phyloP scores from a whole-genome alignment of 2,888 invertebrate species.

The Tetrapedia diversipes region DNA sequence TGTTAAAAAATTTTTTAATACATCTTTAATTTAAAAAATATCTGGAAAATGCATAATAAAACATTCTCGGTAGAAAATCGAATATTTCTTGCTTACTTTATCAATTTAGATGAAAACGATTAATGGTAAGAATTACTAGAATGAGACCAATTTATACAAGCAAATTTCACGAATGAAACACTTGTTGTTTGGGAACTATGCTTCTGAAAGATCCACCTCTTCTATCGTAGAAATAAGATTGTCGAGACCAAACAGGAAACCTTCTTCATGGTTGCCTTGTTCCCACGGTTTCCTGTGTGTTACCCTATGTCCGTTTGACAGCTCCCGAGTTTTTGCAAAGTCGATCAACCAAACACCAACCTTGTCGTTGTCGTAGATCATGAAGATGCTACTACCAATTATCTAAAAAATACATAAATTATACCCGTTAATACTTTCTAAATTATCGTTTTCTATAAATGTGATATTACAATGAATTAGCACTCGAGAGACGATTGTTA shows the following conservation, averaged over 20 bases:
- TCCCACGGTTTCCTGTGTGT: slow-evolving; percentile 93
- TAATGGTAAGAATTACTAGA: background rate
- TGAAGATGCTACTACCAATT: slow-evolving; percentile 96
- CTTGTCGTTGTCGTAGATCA: slow-evolving; percentile 94
- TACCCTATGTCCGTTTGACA: slow-evolving; percentile 88
- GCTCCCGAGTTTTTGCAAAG: slow-evolving; percentile 94
- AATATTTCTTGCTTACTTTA: slow-evolving; percentile 11
- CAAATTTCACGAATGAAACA: background rate
- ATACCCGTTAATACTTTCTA: background rate
- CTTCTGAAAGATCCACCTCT: slow-evolving; percentile 75
- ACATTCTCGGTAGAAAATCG: background rate
- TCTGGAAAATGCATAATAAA: background rate
- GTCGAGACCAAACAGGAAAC: slow-evolving; percentile 95
- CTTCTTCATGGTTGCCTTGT: slow-evolving; percentile 98
- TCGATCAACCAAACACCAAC: slow-evolving; percentile 98
- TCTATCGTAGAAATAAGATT: slow-evolving; percentile 91
- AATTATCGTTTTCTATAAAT: too few relatives aligned
- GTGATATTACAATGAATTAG: too few relatives aligned
- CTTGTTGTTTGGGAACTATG: slow-evolving; percentile 1
- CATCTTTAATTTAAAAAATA: slow-evolving; percentile 13
- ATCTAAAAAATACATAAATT: slow-evolving; percentile 83
- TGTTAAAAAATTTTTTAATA: slow-evolving; percentile 16
- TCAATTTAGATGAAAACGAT: slow-evolving; percentile 25
- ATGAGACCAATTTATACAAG: slow-evolving; percentile 26
- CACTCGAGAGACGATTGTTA: too few relatives aligned